These are phyloP conservation scores for Cyclophora albipunctata DNA, from an alignment of 2,888 invertebrate species.

Conservation along the genomic window DNA sequence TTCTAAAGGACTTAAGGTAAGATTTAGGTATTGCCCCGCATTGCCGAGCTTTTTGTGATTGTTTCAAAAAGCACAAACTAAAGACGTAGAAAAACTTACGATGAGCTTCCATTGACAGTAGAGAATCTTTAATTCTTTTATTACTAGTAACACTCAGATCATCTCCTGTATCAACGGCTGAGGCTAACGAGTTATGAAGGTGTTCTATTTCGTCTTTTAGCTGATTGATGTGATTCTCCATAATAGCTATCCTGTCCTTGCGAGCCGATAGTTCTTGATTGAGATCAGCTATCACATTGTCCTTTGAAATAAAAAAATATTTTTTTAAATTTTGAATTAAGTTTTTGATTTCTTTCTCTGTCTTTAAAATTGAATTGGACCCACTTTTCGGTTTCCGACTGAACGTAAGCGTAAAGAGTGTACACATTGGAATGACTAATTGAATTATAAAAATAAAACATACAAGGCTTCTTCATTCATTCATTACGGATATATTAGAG, in stretches of 20 bases:
- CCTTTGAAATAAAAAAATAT: slow-evolving; percentile 20
- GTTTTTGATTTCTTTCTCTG: background rate
- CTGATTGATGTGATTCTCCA: slow-evolving; percentile 59
- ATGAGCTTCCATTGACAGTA: slow-evolving; percentile 55
- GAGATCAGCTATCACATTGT: slow-evolving; percentile 38
- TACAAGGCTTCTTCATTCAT: too few relatives aligned
- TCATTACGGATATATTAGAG: too few relatives aligned
- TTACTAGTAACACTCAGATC: slow-evolving; percentile 40
- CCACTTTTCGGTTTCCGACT: too few relatives aligned
- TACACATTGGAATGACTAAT: too few relatives aligned
- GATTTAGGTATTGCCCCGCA: too few relatives aligned
- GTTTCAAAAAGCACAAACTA: too few relatives aligned
- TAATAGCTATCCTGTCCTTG: slow-evolving; percentile 47
- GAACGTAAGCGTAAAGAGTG: too few relatives aligned
- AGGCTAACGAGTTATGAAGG: slow-evolving; percentile 39
- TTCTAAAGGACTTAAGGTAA: too few relatives aligned
- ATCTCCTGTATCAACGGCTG: slow-evolving; percentile 46
- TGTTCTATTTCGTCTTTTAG: slow-evolving; percentile 51
- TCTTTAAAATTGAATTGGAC: too few relatives aligned
- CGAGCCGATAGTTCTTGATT: slow-evolving; percentile 43
- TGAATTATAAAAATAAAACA: too few relatives aligned
- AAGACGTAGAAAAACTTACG: slow-evolving; percentile 31
- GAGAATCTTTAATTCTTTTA: slow-evolving; percentile 40
- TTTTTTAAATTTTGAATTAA: background rate
- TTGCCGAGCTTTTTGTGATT: too few relatives aligned